Percentiles rank a stretch among this genome's conserved stretches.
Conservation (phyloP, 2,113 vertebrate species). For the Callochromis pleurospilus region DNA sequence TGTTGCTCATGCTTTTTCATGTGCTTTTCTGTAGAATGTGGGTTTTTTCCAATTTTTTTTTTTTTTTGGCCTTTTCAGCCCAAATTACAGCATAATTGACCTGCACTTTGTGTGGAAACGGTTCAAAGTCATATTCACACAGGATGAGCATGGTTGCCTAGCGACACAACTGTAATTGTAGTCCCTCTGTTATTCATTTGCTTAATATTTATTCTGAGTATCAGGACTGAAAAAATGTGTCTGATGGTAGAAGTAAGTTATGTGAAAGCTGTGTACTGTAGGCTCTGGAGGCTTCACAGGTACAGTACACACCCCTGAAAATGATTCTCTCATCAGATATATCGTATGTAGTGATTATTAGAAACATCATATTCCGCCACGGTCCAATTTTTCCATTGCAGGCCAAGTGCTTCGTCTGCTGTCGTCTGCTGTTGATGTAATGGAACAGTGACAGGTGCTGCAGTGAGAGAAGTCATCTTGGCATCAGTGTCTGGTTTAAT, state of each 20-base stretch:
- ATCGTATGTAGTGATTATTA: neutral
- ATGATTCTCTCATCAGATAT: neutral
- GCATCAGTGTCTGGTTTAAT: slow-evolving; percentile 8
- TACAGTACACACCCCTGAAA: neutral
- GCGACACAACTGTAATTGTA: slow-evolving; percentile 48
- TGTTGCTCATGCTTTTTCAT: neutral
- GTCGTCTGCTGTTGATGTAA: slow-evolving; percentile 9
- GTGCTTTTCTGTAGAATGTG: neutral
- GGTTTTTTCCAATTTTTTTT: neutral
- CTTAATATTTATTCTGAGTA: slow-evolving; percentile 3
- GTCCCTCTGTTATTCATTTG: slow-evolving; percentile 27
- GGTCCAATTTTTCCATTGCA: neutral
- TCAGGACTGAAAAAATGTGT: neutral
- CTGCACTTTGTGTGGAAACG: slow-evolving; percentile 50
- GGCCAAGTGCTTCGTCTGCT: neutral
- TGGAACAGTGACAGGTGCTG: slow-evolving; percentile 52
- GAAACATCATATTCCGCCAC: neutral
- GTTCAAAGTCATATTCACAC: slow-evolving; percentile 37
- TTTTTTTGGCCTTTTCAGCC: neutral
- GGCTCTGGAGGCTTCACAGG: neutral
- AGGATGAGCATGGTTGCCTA: slow-evolving; percentile 45
- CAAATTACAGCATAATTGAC: slow-evolving; percentile 54
- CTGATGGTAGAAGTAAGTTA: neutral
- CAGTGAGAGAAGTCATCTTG: slow-evolving; percentile 6
- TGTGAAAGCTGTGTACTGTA: neutral